Conservation (phyloP, 1,140 invertebrate species). For the Aphelinus certus region DNA sequence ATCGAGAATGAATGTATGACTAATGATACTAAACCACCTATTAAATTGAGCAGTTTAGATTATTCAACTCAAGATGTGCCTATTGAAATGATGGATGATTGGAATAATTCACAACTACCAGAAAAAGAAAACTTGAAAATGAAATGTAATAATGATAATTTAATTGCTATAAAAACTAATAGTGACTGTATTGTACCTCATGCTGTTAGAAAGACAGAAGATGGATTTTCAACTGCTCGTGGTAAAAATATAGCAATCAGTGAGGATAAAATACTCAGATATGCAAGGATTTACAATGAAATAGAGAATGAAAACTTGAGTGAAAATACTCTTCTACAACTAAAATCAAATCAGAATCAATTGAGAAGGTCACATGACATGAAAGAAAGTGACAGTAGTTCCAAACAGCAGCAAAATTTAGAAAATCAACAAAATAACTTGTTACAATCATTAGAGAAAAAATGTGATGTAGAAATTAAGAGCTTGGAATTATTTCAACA, state of each 20-base stretch:
- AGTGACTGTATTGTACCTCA: neutral
- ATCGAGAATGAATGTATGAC: slow-evolving; percentile 24
- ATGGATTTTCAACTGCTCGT: slow-evolving; percentile 58
- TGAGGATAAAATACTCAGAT: slow-evolving; percentile 42
- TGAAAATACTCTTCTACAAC: slow-evolving; percentile 2
- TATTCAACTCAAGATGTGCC: slow-evolving; percentile 24
- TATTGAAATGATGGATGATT: slow-evolving; percentile 33
- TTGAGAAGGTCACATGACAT: no score
- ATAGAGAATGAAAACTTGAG: slow-evolving; percentile 27
- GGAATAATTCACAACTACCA: neutral
- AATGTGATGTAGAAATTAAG: neutral
- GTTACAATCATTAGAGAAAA: neutral
- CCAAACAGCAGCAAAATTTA: neutral
- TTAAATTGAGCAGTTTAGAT: slow-evolving; percentile 40
- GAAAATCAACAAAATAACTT: neutral
- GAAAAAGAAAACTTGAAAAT: neutral
- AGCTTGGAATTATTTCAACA: slow-evolving; percentile 18
- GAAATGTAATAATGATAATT: neutral
- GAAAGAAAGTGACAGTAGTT: neutral
- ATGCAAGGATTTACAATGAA: slow-evolving; percentile 37
- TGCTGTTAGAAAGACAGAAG: neutral
- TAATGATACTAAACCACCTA: slow-evolving; percentile 50
- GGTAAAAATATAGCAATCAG: slow-evolving; percentile 49
- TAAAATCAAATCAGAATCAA: no score
- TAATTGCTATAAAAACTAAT: neutral